Evolutionary conservation across 2,797 vertebrate genomes (phyloP).

Genomic region (Silurus lanzhouensis): DNA sequence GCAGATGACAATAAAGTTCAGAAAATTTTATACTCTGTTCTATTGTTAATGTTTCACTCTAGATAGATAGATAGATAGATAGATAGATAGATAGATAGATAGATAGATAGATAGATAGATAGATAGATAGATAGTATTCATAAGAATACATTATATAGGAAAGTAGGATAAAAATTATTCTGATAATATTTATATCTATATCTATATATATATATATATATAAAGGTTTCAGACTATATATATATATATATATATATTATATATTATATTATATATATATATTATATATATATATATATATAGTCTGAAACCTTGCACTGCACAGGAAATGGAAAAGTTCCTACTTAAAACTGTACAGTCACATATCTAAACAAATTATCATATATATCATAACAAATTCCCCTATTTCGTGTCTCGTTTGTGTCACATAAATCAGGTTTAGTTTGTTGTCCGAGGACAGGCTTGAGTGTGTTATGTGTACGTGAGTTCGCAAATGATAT

Average conservation of each 20-base stretch:
- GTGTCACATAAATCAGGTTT: slow-evolving; percentile 41
- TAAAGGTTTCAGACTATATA: too few species aligned
- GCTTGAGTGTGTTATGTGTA: slow-evolving; percentile 50
- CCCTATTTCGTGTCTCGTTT: slow-evolving; percentile 42
- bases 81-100: slow-evolving; percentile 10
- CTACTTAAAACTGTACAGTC: neutral
- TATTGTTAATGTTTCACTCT: neutral
- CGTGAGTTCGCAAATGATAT: slow-evolving; percentile 70
- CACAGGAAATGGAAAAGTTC: neutral
- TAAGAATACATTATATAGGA: neutral
- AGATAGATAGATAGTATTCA: neutral
- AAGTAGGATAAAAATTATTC: neutral
- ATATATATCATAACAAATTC: slow-evolving; percentile 10
- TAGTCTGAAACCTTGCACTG: neutral
- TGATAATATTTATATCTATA: neutral
- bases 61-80: neutral
- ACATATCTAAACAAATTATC: too few species aligned
- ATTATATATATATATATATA: neutral
- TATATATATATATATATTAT: neutral
- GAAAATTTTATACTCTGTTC: slow-evolving; percentile 38
- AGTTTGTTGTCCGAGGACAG: slow-evolving; percentile 47
- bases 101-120: slow-evolving; percentile 3
- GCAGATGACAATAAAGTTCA: slow-evolving; percentile 47
- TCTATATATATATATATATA: too few species aligned
- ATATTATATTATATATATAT: neutral